These are phyloP conservation scores for Eupsilia transversa DNA, from an alignment of 2,888 invertebrate species.

Conservation along the genomic window DNA sequence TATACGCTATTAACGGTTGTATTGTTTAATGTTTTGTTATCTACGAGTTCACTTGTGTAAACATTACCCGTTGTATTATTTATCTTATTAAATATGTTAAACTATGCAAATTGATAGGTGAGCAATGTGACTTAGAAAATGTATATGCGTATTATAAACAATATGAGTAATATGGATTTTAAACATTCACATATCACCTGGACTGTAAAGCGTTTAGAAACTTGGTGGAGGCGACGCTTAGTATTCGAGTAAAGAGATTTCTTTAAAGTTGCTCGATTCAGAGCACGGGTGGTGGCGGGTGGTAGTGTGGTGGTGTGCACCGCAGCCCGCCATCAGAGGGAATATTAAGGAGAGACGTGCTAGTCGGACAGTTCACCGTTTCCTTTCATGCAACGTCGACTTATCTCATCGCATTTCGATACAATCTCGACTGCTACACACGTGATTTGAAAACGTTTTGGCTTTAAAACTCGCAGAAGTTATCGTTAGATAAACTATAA, in stretches of 20 bases:
- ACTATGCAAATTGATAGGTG: slow-evolving; percentile 31
- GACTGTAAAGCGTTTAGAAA: slow-evolving; percentile 62
- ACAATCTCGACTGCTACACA: slow-evolving; percentile 65
- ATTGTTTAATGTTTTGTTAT: slow-evolving; percentile 63
- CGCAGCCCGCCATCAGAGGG: slow-evolving; percentile 62
- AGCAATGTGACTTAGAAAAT: slow-evolving; percentile 18
- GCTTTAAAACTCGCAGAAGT: slow-evolving; percentile 20
- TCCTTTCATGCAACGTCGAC: slow-evolving; percentile 60
- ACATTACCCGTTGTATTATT: slow-evolving; percentile 44
- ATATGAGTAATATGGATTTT: slow-evolving; percentile 12
- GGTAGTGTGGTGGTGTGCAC: slow-evolving; percentile 53
- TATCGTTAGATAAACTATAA: slow-evolving; percentile 17
- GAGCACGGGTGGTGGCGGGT: slow-evolving; percentile 62
- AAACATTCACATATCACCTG: slow-evolving; percentile 38
- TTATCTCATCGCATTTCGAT: slow-evolving; percentile 66
- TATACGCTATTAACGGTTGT: slow-evolving; percentile 48
- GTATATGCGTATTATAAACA: neutral
- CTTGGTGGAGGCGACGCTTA: slow-evolving; percentile 57
- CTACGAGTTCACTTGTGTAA: slow-evolving; percentile 52
- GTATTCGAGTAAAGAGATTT: slow-evolving; percentile 70
- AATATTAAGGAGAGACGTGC: slow-evolving; percentile 68
- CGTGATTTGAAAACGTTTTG: slow-evolving; percentile 61
- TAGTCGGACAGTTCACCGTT: slow-evolving; percentile 53
- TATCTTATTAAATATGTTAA: slow-evolving; percentile 34
- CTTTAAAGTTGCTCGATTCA: slow-evolving; percentile 69